Evolutionary conservation across 30 jellyfish, hydroid and myxozoan genomes (phyloP), one percentile per base, ranked within the genome.

Genomic region (Calvadosia cruxmelitensis): DNA sequence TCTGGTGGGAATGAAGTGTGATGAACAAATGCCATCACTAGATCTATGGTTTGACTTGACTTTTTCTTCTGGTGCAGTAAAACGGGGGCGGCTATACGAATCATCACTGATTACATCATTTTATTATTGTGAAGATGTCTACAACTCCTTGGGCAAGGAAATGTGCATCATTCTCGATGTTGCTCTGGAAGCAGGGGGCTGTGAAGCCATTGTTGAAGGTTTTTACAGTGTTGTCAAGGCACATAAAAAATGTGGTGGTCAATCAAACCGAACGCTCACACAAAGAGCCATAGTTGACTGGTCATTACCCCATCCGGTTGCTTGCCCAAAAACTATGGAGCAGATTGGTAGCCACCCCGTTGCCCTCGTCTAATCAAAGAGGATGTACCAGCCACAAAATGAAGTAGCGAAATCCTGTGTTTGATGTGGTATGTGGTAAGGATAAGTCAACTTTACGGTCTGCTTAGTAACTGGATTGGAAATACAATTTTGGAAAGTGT

Each of bases 181-280:
- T n/a, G 77, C 69, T 31, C 77, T 67, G 31, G 69, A 69, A 24
- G 69, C 26, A 2, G 34, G 77, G 20, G 77, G 77, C 69, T 67
- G 77, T 34, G 77, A 67, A 67, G 77, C 77, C 34, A 34, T 67
- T 23, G 77, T 67, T 13, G 77, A 67, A 67, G 77, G 77, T 32
- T 67, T 67, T 34, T 67, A 67, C 71, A 67, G 77, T 50, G 70
- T 67, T 20, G 77, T 67, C 30, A 67, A 26, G 26, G 69, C 26
- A 2, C 77, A 67, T 30, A 67, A 67, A 67, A 67, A 67, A 69
- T n/a, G 26, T 29, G 72, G 77, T 30, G 77, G 77, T 34, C 77
- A 67, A 28, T 67, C 77, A 32, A 67, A 67, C 30, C 34, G 26
- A 67, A 50, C 34, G 29, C 69, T 67, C 29, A 3, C 29, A 2